Percentiles rank a stretch among this genome's conserved stretches.
Conservation (phyloP, 1,140 invertebrate species). For the Drosophila sechellia region DNA sequence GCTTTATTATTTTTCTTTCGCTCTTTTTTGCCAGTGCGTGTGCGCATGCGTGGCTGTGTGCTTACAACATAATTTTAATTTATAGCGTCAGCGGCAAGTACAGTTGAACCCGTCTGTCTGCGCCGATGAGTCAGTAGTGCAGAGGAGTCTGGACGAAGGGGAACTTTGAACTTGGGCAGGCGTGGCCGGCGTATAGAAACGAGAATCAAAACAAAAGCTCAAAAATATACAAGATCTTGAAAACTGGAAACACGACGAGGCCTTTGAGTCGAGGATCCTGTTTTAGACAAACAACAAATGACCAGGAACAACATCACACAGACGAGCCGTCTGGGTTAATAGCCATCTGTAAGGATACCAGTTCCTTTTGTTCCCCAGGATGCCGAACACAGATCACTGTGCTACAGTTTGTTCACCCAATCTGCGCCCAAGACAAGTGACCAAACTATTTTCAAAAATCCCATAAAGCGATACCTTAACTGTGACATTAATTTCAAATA, state of each 20-base stretch:
- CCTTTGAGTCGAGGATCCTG: conserved; percentile 20
- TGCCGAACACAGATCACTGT: background rate
- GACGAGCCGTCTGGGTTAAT: conserved; percentile 17
- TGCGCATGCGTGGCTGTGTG: conserved; percentile 42
- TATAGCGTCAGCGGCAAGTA: conserved; percentile 70
- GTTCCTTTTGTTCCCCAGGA: background rate
- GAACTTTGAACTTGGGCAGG: conserved; percentile 4
- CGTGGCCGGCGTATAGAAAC: conserved; percentile 48
- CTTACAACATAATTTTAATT: conserved; percentile 81
- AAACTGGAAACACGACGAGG: conserved; percentile 6
- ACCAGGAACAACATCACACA: conserved; percentile 17
- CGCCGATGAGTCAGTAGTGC: conserved; percentile 50
- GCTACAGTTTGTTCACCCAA: conserved; percentile 15
- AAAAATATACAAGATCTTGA: conserved; percentile 54
- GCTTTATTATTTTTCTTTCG: conserved; percentile 15
- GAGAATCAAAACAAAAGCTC: conserved; percentile 78
- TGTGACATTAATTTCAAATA: background rate
- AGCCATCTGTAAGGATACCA: conserved; percentile 13
- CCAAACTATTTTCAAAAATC: background rate
- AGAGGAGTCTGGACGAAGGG: background rate
- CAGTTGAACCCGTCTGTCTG: conserved; percentile 66
- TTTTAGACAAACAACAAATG: conserved; percentile 11
- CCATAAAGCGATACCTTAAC: no score
- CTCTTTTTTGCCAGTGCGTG: conserved; percentile 26
- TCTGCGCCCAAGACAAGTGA: conserved; percentile 7